Evolutionary conservation across 2,888 invertebrate genomes (phyloP), one percentile per base, ranked within the genome.

Genomic region (Caenorhabditis auriculariae): DNA sequence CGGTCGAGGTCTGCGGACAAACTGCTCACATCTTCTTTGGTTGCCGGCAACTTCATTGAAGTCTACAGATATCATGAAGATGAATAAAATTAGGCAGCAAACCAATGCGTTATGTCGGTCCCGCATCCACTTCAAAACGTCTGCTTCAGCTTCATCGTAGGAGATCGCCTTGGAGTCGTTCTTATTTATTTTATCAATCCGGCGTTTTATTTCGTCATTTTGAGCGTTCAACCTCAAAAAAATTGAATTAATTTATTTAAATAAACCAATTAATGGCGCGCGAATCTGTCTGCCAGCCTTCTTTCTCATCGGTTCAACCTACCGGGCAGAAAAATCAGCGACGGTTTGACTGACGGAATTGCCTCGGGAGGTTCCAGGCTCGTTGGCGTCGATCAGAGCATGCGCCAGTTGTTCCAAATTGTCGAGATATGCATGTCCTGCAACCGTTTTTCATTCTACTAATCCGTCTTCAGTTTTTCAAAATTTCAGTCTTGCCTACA

Each of bases 71-170:
- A 9, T 19, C 41, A 19, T 41, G 7, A 9, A 9, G 12, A 17
- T 15, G 12, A 9, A 12, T 17, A 9, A 9, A 19, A 15, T 41
- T 19, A 9, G 17, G 17, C 7, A 41, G 17, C 1, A 47, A 12
- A 19, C 51, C 45, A 57, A 24, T 27, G 46, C 49, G 29, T 54
- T 53, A 17, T 23, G 52, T 19, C 43, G 72, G 62, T n/a, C 54
- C 23, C 64, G 65, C 58, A 77, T 75, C 61, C 67, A 74, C 26
- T 65, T 54, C 15, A 61, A 52, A 19, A 77, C 51, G 23, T 66
- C 69, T 9, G 64, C 62, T 23, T 69, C 69, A 37, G 60, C 58
- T 7, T 74, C 68, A 24, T 55, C 62, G 42, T 76, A 70, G 28
- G 66, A 59, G 42, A 66, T 57, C 19, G 61, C 60, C 43, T 69